Evolutionary conservation across 2,113 vertebrate genomes (phyloP), one percentile per base, ranked within the genome.

Genomic region (Chrysochloris asiatica): DNA sequence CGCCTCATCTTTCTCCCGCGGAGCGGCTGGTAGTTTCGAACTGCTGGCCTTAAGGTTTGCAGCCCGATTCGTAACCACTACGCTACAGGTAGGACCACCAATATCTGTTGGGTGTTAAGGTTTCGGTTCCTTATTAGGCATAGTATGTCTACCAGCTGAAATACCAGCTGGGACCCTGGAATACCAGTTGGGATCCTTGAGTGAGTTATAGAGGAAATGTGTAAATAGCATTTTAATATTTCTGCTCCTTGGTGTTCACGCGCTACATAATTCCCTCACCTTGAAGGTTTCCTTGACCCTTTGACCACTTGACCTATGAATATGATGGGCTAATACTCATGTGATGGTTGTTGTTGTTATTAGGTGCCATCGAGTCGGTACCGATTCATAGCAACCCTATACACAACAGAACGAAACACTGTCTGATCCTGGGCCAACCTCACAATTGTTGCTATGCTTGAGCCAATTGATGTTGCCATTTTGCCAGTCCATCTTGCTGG

Each of bases 141-240:
- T 16, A 83, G 76, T 63, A 67, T 87, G 80, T 67, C 36, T 67
- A 47, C 41, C 56, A 67, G 30, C 73, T 84, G 22, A 84, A 75
- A 50, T 75, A 47, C 41, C 56, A 67, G 36, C 69, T 84, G 22
- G 41, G 67, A 65, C 47, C n/a, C n/a, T n/a, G n/a, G n/a, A n/a
- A n/a, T n/a, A n/a, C n/a, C n/a, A n/a, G n/a, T n/a, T 69, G 16
- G 41, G 56, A 67, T 0, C n/a, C 17, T 67, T 38, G 36, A 88
- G 16, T 83, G 54, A 75, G 19, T 90, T 8, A 52, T 16, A 47
- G 36, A 77, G 61, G 26, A 76, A 86, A 33, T 78, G 16, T 41
- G 38, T 71, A 69, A 77, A 92, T 19, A 86, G 19, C 82, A 81
- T 81, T 61, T n/a, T 72, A 63, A 89, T n/a, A 36, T 72, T 71